Evolutionary conservation across 1,140 invertebrate genomes (phyloP), one percentile per base, ranked within the genome.

Genomic region (Eumeta japonica): DNA sequence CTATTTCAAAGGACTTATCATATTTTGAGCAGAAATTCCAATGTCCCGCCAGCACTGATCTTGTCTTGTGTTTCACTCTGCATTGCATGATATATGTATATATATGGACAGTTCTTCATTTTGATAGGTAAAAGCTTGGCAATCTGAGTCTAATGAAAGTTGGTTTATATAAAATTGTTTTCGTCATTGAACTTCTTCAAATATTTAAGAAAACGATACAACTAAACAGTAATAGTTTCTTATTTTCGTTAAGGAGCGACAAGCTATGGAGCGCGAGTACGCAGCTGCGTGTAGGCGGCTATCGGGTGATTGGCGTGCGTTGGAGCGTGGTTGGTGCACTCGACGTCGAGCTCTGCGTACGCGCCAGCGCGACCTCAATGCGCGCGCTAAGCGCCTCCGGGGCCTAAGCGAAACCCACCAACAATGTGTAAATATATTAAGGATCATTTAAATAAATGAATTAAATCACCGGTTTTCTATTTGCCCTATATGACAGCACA

Each of bases 231-330:
- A 7, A 24, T 24, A 7, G n/a, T n/a, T n/a, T n/a, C 28, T 15
- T 15, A 16, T 16, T 2, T 36, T 18, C 27, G 13, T 14, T 7
- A 16, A 76, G 73, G 80, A 82, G 50, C 76, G 80, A 7, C 54
- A 62, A 13, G 71, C 76, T 17, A 79, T 83, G 71, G 78, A 82
- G 53, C 60, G 72, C 33, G 79, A 81, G 52, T 81, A 82, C 62
- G 76, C 77, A 15, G 77, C 76, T 10, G 81, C 82, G 40, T 79
- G 79, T 32, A 50, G 70, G 17, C 62, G 72, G 10, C 48, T 80
- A 34, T 75, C 76, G 5, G 76, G 78, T 42, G 77, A 80, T 52
- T 79, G 77, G 76, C 62, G 76, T 34, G 56, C 70, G 15, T 46
- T 76, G 36, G 79, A 75, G 45, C 64, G 54, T 50, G 81, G 55